Conservation (phyloP, 2,797 vertebrate species). For the Leucoraja ocellata region DNA sequence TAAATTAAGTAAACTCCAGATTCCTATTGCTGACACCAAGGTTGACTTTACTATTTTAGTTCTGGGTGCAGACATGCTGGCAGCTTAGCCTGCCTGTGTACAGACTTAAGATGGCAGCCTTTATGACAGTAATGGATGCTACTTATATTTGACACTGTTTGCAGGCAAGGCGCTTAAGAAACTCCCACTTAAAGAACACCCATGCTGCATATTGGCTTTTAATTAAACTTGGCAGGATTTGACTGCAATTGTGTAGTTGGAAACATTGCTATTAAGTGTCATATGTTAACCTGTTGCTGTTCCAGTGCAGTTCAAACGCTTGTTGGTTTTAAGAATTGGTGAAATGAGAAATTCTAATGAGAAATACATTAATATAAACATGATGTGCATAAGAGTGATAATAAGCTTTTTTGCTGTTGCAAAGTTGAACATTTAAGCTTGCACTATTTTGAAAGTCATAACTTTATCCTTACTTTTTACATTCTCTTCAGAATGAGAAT, state of each 20-base stretch:
- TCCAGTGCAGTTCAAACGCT: background rate
- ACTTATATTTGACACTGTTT: background rate
- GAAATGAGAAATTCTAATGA: conserved; percentile 15
- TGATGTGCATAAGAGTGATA: background rate
- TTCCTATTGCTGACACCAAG: background rate
- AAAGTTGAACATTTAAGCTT: background rate
- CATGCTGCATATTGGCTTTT: background rate
- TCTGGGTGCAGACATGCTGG: background rate
- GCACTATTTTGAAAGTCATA: background rate
- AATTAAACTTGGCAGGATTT: background rate
- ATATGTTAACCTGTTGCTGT: background rate
- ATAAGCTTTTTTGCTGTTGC: background rate
- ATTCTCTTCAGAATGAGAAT: background rate
- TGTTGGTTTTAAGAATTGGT: background rate
- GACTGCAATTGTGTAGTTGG: background rate
- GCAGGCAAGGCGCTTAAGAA: background rate
- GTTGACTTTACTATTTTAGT: background rate
- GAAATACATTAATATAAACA: background rate
- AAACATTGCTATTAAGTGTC: background rate
- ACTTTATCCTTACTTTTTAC: background rate
- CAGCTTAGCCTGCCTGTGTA: background rate
- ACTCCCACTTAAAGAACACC: background rate
- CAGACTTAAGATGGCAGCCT: background rate
- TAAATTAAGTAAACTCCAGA: background rate
- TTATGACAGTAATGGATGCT: background rate